Evolutionary conservation across 2,888 invertebrate genomes (phyloP).

Genomic region (Malacosoma neustria): DNA sequence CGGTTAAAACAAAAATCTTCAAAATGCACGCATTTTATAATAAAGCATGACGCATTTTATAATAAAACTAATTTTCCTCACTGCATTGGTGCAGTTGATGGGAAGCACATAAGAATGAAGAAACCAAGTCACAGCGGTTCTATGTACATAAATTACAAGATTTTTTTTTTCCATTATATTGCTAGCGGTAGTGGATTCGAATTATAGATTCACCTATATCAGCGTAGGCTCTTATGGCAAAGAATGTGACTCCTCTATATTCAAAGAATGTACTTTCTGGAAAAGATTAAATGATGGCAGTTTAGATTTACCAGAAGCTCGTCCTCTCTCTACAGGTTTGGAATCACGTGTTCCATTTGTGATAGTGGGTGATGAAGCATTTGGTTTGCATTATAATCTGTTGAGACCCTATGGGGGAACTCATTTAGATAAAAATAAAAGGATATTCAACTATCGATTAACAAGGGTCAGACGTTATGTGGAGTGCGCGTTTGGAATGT

Average conservation of each 20-base stretch:
- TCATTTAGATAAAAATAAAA: conserved; percentile 9
- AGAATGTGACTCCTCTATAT: conserved; percentile 15
- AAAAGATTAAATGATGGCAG: conserved; percentile 13
- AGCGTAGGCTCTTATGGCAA: conserved; percentile 15
- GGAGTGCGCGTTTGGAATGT: conserved; percentile 10
- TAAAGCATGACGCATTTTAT: no score
- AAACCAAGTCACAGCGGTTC: conserved; percentile 8
- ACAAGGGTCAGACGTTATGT: conserved; percentile 9
- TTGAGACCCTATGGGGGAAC: conserved; percentile 11
- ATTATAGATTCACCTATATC: conserved; percentile 11
- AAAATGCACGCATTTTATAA: no score
- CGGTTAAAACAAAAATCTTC: no score
- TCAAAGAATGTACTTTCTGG: conserved; percentile 17
- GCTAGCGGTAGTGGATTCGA: conserved; percentile 11
- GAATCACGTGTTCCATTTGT: conserved; percentile 9
- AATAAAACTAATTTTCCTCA: conserved; percentile 9
- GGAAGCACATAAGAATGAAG: conserved; percentile 8
- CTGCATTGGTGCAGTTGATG: conserved; percentile 11
- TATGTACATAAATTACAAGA: conserved; percentile 7
- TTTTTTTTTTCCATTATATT: conserved; percentile 10
- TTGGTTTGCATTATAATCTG: conserved; percentile 11
- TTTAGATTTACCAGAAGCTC: conserved; percentile 7
- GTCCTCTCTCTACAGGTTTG: conserved; percentile 7
- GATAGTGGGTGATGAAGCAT: conserved; percentile 14
- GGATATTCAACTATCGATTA: conserved; percentile 8